Conservation (phyloP, 2,797 vertebrate genomes). For the Acanthurus tractus region DNA sequence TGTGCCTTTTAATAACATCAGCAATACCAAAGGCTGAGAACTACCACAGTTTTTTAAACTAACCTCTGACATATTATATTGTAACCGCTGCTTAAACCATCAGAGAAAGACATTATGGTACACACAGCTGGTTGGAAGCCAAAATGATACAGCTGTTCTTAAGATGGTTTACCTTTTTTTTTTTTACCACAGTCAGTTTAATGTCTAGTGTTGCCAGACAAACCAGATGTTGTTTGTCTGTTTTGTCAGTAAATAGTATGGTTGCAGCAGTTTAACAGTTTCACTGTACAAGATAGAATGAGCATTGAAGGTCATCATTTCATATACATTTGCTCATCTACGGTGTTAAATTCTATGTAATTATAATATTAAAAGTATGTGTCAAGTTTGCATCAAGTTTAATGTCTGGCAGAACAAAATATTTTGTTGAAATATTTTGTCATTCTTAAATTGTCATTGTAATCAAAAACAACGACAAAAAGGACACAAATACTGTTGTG, state of each 20-base stretch:
- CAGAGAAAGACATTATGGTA: conserved; percentile 25
- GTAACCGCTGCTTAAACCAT: conserved; percentile 26
- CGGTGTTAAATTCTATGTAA: too few species aligned
- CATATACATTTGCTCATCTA: too few species aligned
- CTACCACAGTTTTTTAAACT: conserved; percentile 1
- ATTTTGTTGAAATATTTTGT: too few species aligned
- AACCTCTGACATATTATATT: conserved; percentile 10
- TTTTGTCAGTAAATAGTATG: conserved; percentile 22
- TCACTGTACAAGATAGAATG: too few species aligned
- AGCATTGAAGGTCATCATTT: too few species aligned
- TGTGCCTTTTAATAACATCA: background rate
- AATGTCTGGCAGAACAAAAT: too few species aligned
- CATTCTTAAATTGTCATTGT: too few species aligned
- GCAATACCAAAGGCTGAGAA: conserved; percentile 6
- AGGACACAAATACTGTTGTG: too few species aligned
- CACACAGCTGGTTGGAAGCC: conserved; percentile 47
- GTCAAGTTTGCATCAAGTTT: too few species aligned
- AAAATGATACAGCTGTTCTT: conserved; percentile 48
- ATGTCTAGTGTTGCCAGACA: conserved; percentile 40
- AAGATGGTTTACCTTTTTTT: conserved; percentile 35
- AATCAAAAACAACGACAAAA: too few species aligned
- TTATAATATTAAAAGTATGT: too few species aligned
- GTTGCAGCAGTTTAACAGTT: too few species aligned
- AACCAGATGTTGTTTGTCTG: conserved; percentile 53
- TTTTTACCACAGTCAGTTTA: conserved; percentile 30